Evolutionary conservation across 2,888 invertebrate genomes (phyloP), one percentile per base, ranked within the genome.

Genomic region (Andrena fulva): DNA sequence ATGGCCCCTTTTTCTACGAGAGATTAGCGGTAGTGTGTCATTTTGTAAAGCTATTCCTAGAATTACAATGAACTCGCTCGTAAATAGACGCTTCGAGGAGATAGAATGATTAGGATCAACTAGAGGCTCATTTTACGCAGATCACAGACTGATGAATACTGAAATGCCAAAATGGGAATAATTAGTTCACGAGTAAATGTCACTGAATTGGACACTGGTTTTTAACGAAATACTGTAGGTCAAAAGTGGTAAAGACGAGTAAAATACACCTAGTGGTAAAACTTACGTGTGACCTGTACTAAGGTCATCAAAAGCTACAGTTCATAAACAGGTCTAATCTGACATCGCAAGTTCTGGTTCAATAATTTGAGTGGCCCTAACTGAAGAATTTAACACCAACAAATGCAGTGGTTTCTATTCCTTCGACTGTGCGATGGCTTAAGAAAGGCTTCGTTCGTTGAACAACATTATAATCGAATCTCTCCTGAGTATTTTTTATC

Each of bases 1-100:
- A 90, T 87, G 86, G 82, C 72, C 80, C 74, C 81, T 88, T 88
- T 89, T 85, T 86, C 80, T 69, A 72, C 74, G 52, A 79, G 71
- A 84, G 56, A 82, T 85, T 82, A 77, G 85, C 75, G 80, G 63
- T 54, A 35, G 31, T 64, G 74, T 69, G 75, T 80, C 75, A 77
- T 77, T 86, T 80, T 68, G 60, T 62, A 42, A 69, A 82, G 73
- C 80, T 75, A 80, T 86, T 85, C 85, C 70, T 52, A 66, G 85
- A 80, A 86, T 74, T 31, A 48, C 73, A 24, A 80, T 35, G 68
- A 80, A 68, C 74, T 74, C 29, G 74, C 54, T 54, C 5, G 50
- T 33, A 63, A 24, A 42, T 54, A 67, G 54, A 48, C 70, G 35
- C 67, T 67, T 31, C 35, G 31, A 35, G 54, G 10, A 62, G 69